phyloP scores from a whole-genome alignment of 2,797 vertebrate species.

The Trachops cirrhosus region DNA sequence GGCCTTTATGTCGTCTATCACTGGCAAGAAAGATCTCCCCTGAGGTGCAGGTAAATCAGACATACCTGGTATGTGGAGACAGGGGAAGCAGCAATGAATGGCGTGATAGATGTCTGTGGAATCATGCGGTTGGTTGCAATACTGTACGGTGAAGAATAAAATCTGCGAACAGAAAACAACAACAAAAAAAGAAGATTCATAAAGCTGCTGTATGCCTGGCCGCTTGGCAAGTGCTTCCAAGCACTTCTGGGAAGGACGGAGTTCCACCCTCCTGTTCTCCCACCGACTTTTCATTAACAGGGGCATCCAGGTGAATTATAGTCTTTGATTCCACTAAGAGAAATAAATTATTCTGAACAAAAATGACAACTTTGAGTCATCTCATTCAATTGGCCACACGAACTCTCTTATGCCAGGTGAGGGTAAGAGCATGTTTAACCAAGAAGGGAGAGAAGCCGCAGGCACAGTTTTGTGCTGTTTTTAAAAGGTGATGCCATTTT shows the following conservation, averaged over 20 bases:
- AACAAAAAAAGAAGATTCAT: conserved; percentile 77
- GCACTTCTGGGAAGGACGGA: neutral
- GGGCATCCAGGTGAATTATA: neutral
- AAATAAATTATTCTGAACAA: neutral
- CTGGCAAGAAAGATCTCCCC: conserved; percentile 49
- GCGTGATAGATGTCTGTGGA: conserved; percentile 98
- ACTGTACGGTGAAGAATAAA: conserved; percentile 98
- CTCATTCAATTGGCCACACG: neutral
- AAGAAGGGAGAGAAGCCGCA: neutral
- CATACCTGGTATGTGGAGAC: conserved; percentile 98
- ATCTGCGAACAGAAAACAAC: conserved; percentile 88
- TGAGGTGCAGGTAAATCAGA: conserved; percentile 72
- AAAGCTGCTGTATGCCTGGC: conserved; percentile 59
- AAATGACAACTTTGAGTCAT: neutral
- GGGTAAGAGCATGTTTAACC: neutral
- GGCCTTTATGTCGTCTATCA: conserved; percentile 38
- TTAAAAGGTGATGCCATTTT: neutral
- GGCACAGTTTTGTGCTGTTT: neutral
- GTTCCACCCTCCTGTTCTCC: neutral
- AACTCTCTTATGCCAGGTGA: neutral
- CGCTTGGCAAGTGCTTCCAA: conserved; percentile 54
- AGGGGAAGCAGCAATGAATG: conserved; percentile 98
- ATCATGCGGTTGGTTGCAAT: conserved; percentile 99
- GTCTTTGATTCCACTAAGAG: neutral
- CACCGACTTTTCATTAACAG: neutral